phyloP scores from a whole-genome alignment of 2,797 vertebrate species.

The Hoplostethus atlanticus region DNA sequence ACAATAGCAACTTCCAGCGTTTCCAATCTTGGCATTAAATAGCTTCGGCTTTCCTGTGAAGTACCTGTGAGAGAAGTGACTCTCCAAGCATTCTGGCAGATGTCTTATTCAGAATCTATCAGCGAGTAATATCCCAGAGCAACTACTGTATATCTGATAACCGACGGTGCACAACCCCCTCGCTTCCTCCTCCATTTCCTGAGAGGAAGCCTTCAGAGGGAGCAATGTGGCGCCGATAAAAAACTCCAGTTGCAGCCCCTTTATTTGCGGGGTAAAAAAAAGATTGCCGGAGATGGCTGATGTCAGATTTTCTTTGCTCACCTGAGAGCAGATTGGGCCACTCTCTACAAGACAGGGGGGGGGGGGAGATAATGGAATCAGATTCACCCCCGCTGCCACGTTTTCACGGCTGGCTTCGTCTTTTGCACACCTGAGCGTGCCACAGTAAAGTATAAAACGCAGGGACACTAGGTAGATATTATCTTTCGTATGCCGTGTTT shows the following conservation, averaged over 20 bases:
- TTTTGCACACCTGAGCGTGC: conserved; percentile 25
- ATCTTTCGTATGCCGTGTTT: conserved; percentile 28
- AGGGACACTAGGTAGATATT: neutral
- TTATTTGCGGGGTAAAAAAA: conserved; percentile 73
- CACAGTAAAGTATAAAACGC: conserved; percentile 33
- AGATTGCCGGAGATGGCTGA: conserved; percentile 66
- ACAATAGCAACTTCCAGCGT: conserved; percentile 59
- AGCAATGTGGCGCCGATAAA: conserved; percentile 72
- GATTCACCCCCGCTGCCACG: conserved; percentile 18
- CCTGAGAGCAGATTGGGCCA: conserved; percentile 25
- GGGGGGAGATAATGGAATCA: conserved; percentile 40
- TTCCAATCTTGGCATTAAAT: conserved; percentile 69
- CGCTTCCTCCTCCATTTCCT: conserved; percentile 82
- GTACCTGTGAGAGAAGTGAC: conserved; percentile 61
- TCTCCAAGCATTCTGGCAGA: conserved; percentile 71
- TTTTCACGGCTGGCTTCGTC: conserved; percentile 20
- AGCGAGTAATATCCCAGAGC: conserved; percentile 78
- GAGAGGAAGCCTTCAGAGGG: conserved; percentile 73
- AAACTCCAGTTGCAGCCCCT: conserved; percentile 69
- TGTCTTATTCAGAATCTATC: conserved; percentile 81
- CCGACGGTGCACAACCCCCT: conserved; percentile 69
- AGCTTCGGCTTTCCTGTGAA: conserved; percentile 52
- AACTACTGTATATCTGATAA: conserved; percentile 81
- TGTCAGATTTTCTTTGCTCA: conserved; percentile 43
- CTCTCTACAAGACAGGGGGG: conserved; percentile 37